Evolutionary conservation across 2,888 invertebrate genomes (phyloP), one percentile per base, ranked within the genome.

Genomic region (Odontocolon sp.): DNA sequence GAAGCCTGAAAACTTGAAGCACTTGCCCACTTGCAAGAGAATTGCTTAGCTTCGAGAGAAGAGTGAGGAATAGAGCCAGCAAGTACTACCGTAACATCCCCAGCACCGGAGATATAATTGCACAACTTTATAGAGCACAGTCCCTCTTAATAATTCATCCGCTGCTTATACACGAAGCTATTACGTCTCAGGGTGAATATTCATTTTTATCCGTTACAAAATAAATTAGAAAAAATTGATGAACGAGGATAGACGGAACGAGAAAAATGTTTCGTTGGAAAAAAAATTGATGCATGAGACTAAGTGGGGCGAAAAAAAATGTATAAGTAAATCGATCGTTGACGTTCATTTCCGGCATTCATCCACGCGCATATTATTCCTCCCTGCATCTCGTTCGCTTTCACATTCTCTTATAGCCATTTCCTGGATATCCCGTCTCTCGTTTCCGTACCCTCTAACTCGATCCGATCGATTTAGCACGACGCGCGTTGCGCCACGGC

Each of bases 381-480:
- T 45, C 57, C 33, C 23, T 4, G 28, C 40, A 52, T 14, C 36
- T 28, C n/a, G 42, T 23, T 9, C 3, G 42, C 66, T 31, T 5
- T 14, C 40, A 33, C 56, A 50, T 66, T 72, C 72, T 67, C 72
- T 66, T 38, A 59, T 52, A 50, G 52, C 63, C 59, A 63, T 73
- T 70, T 71, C 70, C 70, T 63, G 74, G 74, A 78, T 78, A 74
- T 78, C 61, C 66, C 56, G 40, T 77, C 67, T 67, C 71, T 67
- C 76, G 68, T 76, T 73, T 73, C 73, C 77, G 72, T 56, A 33
- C 28, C 76, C 66, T 40, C 70, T 77, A 78, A 78, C 79, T 77
- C 70, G 74, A 78, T 81, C 74, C 75, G 80, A 80, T 78, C 59
- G 79, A 70, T 79, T 81, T 79, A 77, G 75, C 63, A 67, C 66